A percentile compares a stretch with the other conserved stretches of the same genome.
phyloP scores from a whole-genome alignment of 2,797 vertebrate genomes.

The Coregonus suidteri region DNA sequence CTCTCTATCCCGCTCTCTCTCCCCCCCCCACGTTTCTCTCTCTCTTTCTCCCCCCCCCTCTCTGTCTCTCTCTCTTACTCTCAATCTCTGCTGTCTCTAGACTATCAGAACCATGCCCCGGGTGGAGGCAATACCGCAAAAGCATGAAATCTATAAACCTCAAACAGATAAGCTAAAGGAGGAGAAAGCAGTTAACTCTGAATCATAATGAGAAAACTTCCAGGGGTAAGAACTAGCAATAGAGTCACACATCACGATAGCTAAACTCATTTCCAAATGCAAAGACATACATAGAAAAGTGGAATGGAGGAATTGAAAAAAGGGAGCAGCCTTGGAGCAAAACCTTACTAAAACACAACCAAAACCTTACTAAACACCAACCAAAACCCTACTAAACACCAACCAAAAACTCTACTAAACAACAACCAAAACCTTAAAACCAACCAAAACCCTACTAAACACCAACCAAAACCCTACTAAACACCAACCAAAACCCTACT shows the following conservation, averaged over 20 bases:
- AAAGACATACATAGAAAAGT: neutral
- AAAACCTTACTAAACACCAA: no score
- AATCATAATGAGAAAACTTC: slow-evolving; percentile 37
- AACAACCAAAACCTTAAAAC: no score
- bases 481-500: no score
- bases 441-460: no score
- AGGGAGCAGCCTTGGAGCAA: neutral
- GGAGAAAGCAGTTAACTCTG: slow-evolving; percentile 23
- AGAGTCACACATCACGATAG: neutral
- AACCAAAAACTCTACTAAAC: no score
- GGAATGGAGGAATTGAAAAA: neutral
- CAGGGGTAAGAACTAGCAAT: slow-evolving; percentile 8
- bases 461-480: no score
- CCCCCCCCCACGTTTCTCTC: fast-evolving
- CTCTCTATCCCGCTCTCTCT: fast-evolving
- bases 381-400: no score
- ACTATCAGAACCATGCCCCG: slow-evolving; percentile 28
- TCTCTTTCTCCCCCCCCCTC: neutral
- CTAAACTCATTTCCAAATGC: slow-evolving; percentile 6
- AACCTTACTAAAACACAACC: no score
- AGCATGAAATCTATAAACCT: slow-evolving; percentile 54
- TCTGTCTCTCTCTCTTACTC: neutral
- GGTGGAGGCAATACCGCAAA: slow-evolving; percentile 40
- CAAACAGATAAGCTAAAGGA: slow-evolving; percentile 43
- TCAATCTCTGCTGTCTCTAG: slow-evolving; percentile 37